A percentile compares a stretch with the other conserved stretches of the same genome.
Conservation (phyloP, 2,113 vertebrate species). For the Chionodraco myersi region DNA sequence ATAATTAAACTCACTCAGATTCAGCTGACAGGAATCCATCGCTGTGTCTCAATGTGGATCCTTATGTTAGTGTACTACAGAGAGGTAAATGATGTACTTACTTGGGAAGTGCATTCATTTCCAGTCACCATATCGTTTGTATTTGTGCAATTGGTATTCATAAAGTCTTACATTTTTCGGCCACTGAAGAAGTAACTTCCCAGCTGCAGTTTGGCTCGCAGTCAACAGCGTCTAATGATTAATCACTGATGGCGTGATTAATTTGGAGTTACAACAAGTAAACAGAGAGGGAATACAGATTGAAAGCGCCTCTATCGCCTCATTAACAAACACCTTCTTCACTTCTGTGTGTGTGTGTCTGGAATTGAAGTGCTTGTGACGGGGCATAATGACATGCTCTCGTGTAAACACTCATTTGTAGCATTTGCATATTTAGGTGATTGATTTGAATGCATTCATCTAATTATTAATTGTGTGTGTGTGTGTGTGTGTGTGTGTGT, state of each 20-base stretch:
- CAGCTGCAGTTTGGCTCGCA: not conserved
- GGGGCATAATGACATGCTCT: not conserved
- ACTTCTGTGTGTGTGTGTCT: no score
- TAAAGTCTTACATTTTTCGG: no score
- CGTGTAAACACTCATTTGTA: not conserved
- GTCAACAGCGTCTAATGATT: slow-evolving; percentile 21
- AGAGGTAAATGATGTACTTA: no score
- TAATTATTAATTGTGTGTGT: not conserved
- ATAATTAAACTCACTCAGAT: no score
- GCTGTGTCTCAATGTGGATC: no score
- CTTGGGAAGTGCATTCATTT: no score
- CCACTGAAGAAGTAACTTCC: not conserved
- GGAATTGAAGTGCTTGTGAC: not conserved
- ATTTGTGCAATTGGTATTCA: no score
- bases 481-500: slow-evolving; percentile 2
- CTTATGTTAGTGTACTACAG: no score
- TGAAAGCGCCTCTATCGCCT: not conserved
- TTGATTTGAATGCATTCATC: not conserved
- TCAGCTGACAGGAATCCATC: no score
- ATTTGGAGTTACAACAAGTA: slow-evolving; percentile 22
- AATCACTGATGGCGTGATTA: slow-evolving; percentile 32
- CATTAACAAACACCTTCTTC: not conserved
- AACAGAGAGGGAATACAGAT: slow-evolving; percentile 29
- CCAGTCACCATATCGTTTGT: no score
- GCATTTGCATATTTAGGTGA: not conserved